phyloP scores from a whole-genome alignment of 2,113 vertebrate species.

The Cricetomys ansorgei region DNA sequence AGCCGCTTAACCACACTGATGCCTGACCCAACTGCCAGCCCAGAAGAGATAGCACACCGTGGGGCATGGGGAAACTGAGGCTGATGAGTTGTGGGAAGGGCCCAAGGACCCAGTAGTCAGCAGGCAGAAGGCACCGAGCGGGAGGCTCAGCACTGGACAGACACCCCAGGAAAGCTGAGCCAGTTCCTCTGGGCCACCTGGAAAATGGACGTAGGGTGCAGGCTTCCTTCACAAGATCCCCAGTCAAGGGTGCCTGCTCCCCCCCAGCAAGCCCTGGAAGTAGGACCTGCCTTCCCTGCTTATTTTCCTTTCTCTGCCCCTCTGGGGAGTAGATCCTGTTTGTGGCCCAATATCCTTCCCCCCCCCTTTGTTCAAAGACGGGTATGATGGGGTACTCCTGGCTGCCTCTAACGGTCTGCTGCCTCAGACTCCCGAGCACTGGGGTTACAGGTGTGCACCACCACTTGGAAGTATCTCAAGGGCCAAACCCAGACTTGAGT shows the following conservation, averaged over 20 bases:
- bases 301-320: neutral
- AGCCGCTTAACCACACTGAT: neutral
- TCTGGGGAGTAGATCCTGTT: neutral
- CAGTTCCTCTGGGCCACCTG: neutral
- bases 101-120: conserved; percentile 7
- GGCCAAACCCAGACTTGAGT: neutral
- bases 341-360: accelerated
- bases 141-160: neutral
- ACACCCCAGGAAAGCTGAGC: neutral
- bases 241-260: neutral
- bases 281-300: neutral
- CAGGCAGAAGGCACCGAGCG: neutral
- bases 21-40: neutral
- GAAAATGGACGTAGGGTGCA: neutral
- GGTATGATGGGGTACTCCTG: neutral
- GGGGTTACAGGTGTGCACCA: neutral
- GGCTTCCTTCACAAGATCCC: neutral
- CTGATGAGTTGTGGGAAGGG: too few relatives aligned
- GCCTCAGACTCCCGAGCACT: neutral
- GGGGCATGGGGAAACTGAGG: accelerated
- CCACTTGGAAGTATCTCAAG: neutral
- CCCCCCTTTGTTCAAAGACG: neutral
- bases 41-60: neutral
- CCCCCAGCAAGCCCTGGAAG: neutral
- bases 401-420: neutral